These are phyloP conservation scores for Peromyscus nudipes DNA, from an alignment of 2,797 vertebrate species.

Conservation along the genomic window DNA sequence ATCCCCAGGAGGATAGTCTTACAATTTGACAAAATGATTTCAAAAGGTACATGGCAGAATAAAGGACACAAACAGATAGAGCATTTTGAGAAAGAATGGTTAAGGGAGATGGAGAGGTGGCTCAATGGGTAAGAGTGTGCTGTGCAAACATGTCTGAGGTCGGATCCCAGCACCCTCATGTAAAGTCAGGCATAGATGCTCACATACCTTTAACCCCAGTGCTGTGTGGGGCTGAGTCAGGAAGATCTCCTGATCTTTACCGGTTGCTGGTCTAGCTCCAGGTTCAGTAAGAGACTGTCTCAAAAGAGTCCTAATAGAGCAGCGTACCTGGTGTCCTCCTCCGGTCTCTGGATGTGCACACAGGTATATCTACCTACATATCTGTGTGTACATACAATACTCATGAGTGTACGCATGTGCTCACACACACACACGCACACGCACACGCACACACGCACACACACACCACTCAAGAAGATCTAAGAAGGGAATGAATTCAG, in stretches of 20 bases:
- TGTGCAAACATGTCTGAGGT: neutral
- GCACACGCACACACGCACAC: neutral
- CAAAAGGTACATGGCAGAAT: neutral
- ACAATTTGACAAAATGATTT: conserved; percentile 34
- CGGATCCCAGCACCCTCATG: neutral
- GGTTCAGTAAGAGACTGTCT: neutral
- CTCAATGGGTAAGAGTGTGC: neutral
- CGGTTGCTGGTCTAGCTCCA: neutral
- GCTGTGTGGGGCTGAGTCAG: neutral
- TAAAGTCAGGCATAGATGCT: neutral
- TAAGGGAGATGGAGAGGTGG: neutral
- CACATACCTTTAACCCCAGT: neutral
- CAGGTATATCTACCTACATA: neutral
- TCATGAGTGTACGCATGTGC: neutral
- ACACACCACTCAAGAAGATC: neutral
- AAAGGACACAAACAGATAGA: neutral
- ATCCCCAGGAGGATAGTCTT: conserved; percentile 1
- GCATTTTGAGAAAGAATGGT: conserved; percentile 16
- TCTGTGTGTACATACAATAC: neutral
- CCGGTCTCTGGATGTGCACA: neutral
- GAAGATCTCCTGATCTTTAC: neutral
- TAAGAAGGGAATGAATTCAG: neutral
- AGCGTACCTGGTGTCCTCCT: neutral
- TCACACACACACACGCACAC: neutral
- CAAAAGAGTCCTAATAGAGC: neutral